These are phyloP conservation scores for Sinonovacula constricta DNA, from an alignment of 1,140 invertebrate species.

Conservation along the genomic window DNA sequence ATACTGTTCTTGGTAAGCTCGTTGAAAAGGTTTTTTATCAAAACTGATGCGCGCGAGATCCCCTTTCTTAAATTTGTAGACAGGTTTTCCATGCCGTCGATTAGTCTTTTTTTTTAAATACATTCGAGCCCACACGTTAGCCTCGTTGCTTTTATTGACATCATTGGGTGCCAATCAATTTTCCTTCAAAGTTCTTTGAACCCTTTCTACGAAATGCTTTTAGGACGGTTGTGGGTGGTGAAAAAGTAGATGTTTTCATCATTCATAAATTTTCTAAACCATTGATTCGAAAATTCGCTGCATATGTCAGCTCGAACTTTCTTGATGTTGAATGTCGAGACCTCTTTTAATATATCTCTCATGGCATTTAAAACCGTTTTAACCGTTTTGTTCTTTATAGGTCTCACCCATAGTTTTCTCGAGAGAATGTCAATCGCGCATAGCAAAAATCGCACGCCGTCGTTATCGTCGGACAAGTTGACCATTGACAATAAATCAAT, in stretches of 20 bases:
- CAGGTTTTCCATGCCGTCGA: background rate
- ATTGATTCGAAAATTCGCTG: background rate
- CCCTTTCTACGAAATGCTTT: background rate
- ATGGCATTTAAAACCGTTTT: slow-evolving; percentile 33
- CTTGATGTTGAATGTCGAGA: too few species aligned
- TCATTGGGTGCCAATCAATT: background rate
- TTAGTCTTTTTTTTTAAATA: background rate
- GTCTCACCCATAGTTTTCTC: slow-evolving; percentile 42
- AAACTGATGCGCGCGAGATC: background rate
- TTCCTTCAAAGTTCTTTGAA: background rate
- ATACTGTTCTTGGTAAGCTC: slow-evolving; percentile 6
- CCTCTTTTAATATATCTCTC: too few species aligned
- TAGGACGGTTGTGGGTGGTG: background rate
- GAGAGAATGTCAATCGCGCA: slow-evolving; percentile 44
- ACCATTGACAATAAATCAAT: slow-evolving; percentile 42
- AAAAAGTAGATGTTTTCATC: background rate
- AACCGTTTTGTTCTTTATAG: slow-evolving; percentile 48
- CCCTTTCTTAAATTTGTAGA: background rate
- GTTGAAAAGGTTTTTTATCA: background rate
- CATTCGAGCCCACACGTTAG: background rate
- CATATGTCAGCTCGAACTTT: background rate
- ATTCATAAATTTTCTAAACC: background rate
- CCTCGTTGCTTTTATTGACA: background rate
- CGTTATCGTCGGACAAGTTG: slow-evolving; percentile 32
- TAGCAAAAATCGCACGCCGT: slow-evolving; percentile 36